Evolutionary conservation across 2,888 invertebrate genomes (phyloP).

Genomic region (Amphipyra berbera): DNA sequence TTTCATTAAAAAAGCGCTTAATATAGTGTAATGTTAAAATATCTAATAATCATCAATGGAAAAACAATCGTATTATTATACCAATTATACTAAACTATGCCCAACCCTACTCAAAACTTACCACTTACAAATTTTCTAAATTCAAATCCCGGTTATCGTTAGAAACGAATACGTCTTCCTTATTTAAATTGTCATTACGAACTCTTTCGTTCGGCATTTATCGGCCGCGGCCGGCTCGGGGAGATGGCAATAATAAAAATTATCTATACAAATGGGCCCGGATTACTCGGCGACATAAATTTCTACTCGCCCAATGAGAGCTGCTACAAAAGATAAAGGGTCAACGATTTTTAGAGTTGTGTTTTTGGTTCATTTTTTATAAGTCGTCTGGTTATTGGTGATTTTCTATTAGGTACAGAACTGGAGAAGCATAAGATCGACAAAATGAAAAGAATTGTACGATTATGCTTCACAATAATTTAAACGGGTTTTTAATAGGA

Average conservation of each 20-base stretch:
- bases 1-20: too few species aligned
- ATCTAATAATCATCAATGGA: too few species aligned
- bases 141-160: conserved; percentile 81
- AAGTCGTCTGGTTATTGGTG: conserved; percentile 33
- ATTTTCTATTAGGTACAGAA: conserved; percentile 21
- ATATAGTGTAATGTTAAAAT: too few species aligned
- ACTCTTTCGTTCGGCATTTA: conserved; percentile 87
- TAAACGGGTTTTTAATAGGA: too few species aligned
- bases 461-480: too few species aligned
- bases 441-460: too few species aligned
- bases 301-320: conserved; percentile 87
- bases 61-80: conserved; percentile 2
- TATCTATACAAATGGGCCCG: conserved; percentile 89
- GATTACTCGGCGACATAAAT: conserved; percentile 89
- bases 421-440: neutral
- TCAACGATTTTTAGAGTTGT: conserved; percentile 83
- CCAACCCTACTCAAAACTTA: conserved; percentile 74
- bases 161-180: conserved; percentile 89
- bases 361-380: conserved; percentile 72
- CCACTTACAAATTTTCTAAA: conserved; percentile 81
- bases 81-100: conserved; percentile 36
- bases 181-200: conserved; percentile 90
- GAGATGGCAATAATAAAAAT: conserved; percentile 90
- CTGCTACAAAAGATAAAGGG: conserved; percentile 86
- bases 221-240: conserved; percentile 84